Base-by-base conservation (phyloP, 2,888 invertebrate genomes). In the Drosophila longiperda region DNA sequence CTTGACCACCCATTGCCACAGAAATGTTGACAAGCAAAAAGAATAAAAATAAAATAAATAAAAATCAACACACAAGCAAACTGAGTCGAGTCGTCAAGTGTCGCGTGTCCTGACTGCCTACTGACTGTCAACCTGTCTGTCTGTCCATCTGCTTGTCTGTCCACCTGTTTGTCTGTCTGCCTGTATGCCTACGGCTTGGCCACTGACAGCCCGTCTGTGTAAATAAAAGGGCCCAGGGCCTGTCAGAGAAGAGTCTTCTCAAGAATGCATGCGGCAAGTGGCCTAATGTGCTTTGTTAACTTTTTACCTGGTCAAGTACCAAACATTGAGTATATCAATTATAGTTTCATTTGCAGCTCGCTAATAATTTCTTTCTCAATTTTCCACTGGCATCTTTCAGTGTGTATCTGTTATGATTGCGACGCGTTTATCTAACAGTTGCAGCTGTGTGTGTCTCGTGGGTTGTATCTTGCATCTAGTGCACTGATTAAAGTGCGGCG, bases 181-280 rank as follows among this genome's bases (percentile, higher is more conserved):
- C 23, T 86, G 87, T 89, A 73, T 83, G 89, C 82, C 83, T 71
- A 84, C 82, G 66, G 84, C 83, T 84, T 89, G 89, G 87, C 73
- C 80, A 82, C 82, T 84, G 83, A 84, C 83, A 84, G 80, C 50
- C 66, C 72, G 79, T 83, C 85, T 89, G 87, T 61, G 66, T 55
- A 82, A 87, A 89, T 70, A 83, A 83, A 83, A 88, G 87, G 76
- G 76, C 73, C 61, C 64, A 70, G 57, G 67, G 73, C 33, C 54
- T 59, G 62, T 55, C 53, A 68, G 57, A 5, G 55, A 8, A 59
- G 54, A 49, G 34, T 34, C 49, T 87, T 83, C 81, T 60, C 70
- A 69, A 83, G 66, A 74, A 66, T 80, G 87, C 82, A 82, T 65
- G 20, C 66, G 54, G 67, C 62, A 70, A 84, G 75, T 65, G 73